Evolutionary conservation across 2,113 vertebrate species (phyloP).

Genomic region (Amphiprion percula): DNA sequence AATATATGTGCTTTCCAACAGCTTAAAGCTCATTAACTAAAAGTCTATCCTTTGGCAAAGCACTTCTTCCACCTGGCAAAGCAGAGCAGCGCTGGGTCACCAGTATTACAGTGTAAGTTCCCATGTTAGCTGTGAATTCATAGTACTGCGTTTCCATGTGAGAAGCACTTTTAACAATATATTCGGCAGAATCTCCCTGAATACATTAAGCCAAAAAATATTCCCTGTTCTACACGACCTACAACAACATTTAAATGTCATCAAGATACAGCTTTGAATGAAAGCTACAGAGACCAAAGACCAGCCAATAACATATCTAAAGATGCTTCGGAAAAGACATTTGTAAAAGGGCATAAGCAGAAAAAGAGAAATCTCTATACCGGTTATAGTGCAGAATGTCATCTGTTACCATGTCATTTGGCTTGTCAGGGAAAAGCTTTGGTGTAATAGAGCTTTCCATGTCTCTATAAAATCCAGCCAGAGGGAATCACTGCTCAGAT

Average conservation of each 20-base stretch:
- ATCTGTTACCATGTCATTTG: constrained; percentile 57
- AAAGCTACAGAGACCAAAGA: background rate
- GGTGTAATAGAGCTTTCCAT: constrained; percentile 63
- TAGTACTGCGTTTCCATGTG: background rate
- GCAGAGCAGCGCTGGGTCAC: background rate
- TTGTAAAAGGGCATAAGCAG: constrained; percentile 15
- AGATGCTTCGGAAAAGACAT: constrained; percentile 15
- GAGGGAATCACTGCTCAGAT: constrained; percentile 66
- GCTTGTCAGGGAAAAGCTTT: constrained; percentile 57
- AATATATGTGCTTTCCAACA: background rate
- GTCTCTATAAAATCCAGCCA: constrained; percentile 58
- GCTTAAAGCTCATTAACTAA: constrained; percentile 7
- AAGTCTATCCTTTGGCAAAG: too few relatives aligned
- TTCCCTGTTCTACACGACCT: background rate
- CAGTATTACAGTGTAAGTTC: background rate
- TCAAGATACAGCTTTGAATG: constrained; percentile 3
- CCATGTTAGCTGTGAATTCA: constrained; percentile 3
- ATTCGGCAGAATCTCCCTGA: background rate
- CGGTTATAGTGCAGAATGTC: constrained; percentile 44
- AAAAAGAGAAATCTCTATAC: constrained; percentile 1
- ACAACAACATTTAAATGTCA: constrained; percentile 25
- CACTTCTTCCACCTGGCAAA: background rate
- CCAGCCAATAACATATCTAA: background rate
- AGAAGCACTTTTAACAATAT: background rate
- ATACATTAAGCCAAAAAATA: background rate